Evolutionary conservation across 1,140 invertebrate species (phyloP).

Genomic region (Pogonognathellus flavescens): DNA sequence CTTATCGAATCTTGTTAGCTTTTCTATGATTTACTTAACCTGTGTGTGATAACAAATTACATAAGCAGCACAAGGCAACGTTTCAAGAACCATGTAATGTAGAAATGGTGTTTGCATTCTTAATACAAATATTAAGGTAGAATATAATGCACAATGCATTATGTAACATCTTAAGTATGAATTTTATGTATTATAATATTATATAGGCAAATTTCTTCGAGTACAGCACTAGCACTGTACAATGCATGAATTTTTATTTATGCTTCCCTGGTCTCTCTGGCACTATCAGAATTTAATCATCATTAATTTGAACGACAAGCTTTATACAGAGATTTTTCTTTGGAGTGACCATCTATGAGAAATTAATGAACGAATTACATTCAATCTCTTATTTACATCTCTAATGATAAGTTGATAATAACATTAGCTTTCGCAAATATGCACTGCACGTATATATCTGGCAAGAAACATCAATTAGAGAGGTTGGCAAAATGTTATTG

Average conservation of each 20-base stretch:
- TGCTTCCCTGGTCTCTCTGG: too few species aligned
- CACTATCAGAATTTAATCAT: too few species aligned
- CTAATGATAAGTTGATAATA: background rate
- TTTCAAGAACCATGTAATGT: background rate
- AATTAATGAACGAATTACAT: constrained; percentile 15
- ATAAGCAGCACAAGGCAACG: background rate
- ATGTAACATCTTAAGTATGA: background rate
- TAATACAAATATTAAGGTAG: background rate
- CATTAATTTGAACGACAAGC: too few species aligned
- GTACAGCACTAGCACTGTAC: too few species aligned
- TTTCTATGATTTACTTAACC: constrained; percentile 14
- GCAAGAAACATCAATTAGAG: too few species aligned
- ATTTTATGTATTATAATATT: too few species aligned
- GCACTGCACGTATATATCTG: too few species aligned
- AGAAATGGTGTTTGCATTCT: background rate
- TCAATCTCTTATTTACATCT: background rate
- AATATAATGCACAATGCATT: background rate
- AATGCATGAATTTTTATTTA: too few species aligned
- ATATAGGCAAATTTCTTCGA: too few species aligned
- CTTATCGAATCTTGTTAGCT: constrained; percentile 36
- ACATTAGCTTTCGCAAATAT: too few species aligned
- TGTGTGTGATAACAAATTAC: background rate
- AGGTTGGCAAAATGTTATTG: too few species aligned
- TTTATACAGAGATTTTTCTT: too few species aligned
- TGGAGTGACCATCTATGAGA: background rate